Conservation (phyloP, 2,888 invertebrate genomes). For the Leptinotarsa haldemani region DNA sequence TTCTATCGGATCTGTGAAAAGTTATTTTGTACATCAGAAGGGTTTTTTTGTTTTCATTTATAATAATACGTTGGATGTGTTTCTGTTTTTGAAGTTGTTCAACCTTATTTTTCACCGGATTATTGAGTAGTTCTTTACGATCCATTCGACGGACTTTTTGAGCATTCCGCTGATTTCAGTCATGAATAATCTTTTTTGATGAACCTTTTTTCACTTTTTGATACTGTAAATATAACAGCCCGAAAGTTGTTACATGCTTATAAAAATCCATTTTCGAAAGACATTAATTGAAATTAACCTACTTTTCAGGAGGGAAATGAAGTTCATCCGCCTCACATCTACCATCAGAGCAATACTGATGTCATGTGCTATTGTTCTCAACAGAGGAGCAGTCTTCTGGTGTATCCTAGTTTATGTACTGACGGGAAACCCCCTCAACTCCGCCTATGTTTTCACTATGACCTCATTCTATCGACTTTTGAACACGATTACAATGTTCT, state of each 20-base stretch:
- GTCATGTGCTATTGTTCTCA: slow-evolving; percentile 79
- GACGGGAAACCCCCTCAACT: slow-evolving; percentile 68
- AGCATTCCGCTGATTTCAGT: too few species aligned
- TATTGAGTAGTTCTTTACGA: not conserved
- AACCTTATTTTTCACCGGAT: too few species aligned
- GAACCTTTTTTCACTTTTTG: too few species aligned
- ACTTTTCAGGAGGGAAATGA: slow-evolving; percentile 74
- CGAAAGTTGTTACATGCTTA: too few species aligned
- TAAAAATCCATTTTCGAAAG: too few species aligned
- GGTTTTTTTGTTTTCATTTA: too few species aligned
- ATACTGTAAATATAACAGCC: too few species aligned
- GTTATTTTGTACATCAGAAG: too few species aligned
- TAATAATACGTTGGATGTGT: not conserved
- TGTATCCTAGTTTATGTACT: slow-evolving; percentile 82
- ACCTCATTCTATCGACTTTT: slow-evolving; percentile 81
- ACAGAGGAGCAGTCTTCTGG: slow-evolving; percentile 84
- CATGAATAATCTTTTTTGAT: too few species aligned
- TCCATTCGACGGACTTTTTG: not conserved
- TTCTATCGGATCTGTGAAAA: too few species aligned
- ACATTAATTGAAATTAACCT: not conserved
- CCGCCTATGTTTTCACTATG: slow-evolving; percentile 78
- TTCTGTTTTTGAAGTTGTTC: not conserved
- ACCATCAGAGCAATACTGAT: slow-evolving; percentile 75
- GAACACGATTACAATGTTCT: slow-evolving; percentile 73
- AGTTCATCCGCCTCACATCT: slow-evolving; percentile 72